Conservation (phyloP, 2,113 vertebrate genomes). For the Vidua macroura region DNA sequence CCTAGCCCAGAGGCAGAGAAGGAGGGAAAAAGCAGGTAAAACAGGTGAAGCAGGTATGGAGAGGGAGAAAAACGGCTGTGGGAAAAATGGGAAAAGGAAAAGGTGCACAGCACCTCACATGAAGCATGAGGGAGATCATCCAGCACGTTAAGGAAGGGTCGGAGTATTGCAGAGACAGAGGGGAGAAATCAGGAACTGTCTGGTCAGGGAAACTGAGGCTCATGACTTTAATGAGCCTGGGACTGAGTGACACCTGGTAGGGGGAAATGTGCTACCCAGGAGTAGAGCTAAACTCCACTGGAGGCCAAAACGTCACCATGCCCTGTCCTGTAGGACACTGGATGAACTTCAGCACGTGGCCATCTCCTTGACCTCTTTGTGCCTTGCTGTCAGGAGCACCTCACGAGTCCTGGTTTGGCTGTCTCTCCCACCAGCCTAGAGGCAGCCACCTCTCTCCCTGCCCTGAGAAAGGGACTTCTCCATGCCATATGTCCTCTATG, state of each 20-base stretch:
- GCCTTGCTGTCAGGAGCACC: neutral
- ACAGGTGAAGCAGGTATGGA: conserved; percentile 48
- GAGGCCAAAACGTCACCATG: neutral
- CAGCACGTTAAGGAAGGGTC: neutral
- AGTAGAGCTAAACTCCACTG: neutral
- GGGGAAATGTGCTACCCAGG: neutral
- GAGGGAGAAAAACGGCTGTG: neutral
- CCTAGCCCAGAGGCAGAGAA: conserved; percentile 11
- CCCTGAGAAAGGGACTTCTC: neutral
- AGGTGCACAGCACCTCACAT: neutral
- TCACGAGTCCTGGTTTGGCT: neutral
- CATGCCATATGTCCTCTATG: rapidly evolving
- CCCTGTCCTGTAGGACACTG: neutral
- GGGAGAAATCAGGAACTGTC: neutral
- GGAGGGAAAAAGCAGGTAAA: conserved; percentile 30
- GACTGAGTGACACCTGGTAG: neutral
- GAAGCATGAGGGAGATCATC: rapidly evolving
- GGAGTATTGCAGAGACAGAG: neutral
- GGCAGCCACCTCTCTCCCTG: neutral
- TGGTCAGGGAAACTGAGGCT: neutral
- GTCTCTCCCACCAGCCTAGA: neutral
- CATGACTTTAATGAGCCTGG: neutral
- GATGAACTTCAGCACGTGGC: neutral
- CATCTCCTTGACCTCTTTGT: neutral
- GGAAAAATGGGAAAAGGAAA: conserved; percentile 26